Evolutionary conservation across 2,797 vertebrate species (phyloP), one percentile per base, ranked within the genome.

Genomic region (Cichlasoma orientale): DNA sequence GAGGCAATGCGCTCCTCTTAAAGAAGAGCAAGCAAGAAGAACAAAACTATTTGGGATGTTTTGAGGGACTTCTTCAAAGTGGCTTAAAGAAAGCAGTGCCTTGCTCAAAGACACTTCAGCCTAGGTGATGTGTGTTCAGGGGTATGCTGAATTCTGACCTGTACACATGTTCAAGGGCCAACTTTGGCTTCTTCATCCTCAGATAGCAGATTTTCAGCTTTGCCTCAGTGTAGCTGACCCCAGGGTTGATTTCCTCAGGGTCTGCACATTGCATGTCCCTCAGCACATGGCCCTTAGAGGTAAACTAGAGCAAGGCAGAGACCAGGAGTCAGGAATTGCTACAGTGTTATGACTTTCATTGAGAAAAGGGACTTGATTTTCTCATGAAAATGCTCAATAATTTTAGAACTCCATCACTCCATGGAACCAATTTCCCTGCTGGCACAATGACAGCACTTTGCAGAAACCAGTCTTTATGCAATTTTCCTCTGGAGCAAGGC

Each of bases 101-200:
- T 61, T 3, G 1, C 68, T 21, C n/a, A 21, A n/a, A 53, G 19
- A 21, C 68, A 16, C 58, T 61, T 70, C n/a, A 73, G 2, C 13
- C 3, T 11, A 14, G 9, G 33, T 5, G 41, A 29, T 21, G 36
- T 50, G 19, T 41, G 72, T 54, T 38, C 23, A n/a, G n/a, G 1
- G 14, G 2, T 68, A 27, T 27, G 8, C 5, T 68, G 23, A 59
- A 47, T 44, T 19, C 90, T 95, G 93, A 96, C 94, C 95, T 94
- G 89, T 95, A 91, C 4, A 95, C 93, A 73, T 96, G 94, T 90
- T 91, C 90, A 77, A 95, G 72, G 52, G 95, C 94, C 56, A 92
- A 86, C 41, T 93, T 89, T 8, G 92, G 92, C 73, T 90, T 95
- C 74, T 75, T 91, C 93, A 95, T 92, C 53, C 89, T 91, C 56